Evolutionary conservation across 2,113 vertebrate genomes (phyloP), one percentile per base, ranked within the genome.

Genomic region (Ctenodactylus gundi): DNA sequence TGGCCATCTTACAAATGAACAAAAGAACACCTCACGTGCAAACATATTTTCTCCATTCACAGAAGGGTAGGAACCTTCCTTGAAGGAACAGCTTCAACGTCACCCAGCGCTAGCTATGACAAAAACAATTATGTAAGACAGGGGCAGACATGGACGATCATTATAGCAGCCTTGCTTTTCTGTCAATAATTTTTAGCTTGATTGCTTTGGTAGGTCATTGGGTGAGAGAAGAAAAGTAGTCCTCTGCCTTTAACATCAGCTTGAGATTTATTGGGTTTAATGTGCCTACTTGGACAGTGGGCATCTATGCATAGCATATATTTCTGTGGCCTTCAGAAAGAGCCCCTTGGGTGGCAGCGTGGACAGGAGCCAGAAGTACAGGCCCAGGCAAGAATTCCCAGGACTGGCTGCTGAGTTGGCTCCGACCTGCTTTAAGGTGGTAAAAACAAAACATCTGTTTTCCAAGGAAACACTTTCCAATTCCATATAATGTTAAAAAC

Each of bases 371-470:
- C 60, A 46, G 55, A 11, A 44, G 14, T 20, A 14, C 1, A 2
- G 58, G 27, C 44, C 12, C 64, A 91, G 70, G 78, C 53, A 6
- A 67, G 20, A 83, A 88, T 65, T 49, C n/a, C 44, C 55, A 55
- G 55, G 49, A 18, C 9, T 49, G 57, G 77, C 39, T 72, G 27
- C 36, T 93, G 60, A 70, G 94, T 88, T 70, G 25, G 21, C 6
- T 53, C 23, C 27, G 76, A 91, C 57, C 91, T 92, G 58, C 64
- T 91, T 91, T 86, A 64, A 92, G 15, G 57, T 85, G 75, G n/a
- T 91, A 88, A 94, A 95, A 92, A 85, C n/a, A 85, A 96, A 95
- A 81, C n/a, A 78, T 31, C 81, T 27, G 90, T 85, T 39, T 17
- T 68, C 60, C 44, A 82, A 95, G 51, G n/a, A 91, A 82, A 95